Evolutionary conservation across 2,113 vertebrate species (phyloP), one percentile per base, ranked within the genome.

Genomic region (Callorhinus ursinus): DNA sequence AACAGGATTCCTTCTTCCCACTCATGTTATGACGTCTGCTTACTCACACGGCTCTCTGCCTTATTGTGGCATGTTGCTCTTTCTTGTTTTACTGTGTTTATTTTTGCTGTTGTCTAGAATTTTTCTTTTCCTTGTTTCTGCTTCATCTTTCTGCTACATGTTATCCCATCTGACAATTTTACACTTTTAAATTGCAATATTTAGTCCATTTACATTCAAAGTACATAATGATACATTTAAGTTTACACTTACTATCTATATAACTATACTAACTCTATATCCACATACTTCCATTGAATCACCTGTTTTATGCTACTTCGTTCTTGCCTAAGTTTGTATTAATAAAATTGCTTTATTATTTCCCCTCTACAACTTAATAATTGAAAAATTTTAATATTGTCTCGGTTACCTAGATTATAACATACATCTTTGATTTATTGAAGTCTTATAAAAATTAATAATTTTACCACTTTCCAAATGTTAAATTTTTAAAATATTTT

Each of bases 401-500:
- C 90, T 36, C 26, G 10, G 18, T 72, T 49, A 63, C 14, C 3
- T 80, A 80, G 13, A 59, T 36, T 28, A 1, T 79, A 65, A 67
- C 0, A 90, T 36, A 4, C 4, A 65, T 59, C 6, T 55, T 95
- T 51, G 39, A 82, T 77, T 89, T 90, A 80, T 42, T 74, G 1
- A 57, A 42, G 4, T 57, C 21, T 85, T 76, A 31, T 36, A 49
- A 92, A 53, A 93, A 94, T 74, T 57, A 82, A 28, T 53, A 53
- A 89, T 55, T 86, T 90, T 33, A 61, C 5, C 33, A 67, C 26
- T 76, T 96, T 96, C 10, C 28, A 21, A 74, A 93, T 42, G 22
- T 12, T 91, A 72, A 94, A 84, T 88, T 49, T 96, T 93, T 82
- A 42, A 21, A 91, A 81, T 0, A 95, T 22, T 90, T 95, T 77